Evolutionary conservation across 2,888 invertebrate genomes (phyloP), one percentile per base, ranked within the genome.

Genomic region (Tricholauxania praeusta): DNA sequence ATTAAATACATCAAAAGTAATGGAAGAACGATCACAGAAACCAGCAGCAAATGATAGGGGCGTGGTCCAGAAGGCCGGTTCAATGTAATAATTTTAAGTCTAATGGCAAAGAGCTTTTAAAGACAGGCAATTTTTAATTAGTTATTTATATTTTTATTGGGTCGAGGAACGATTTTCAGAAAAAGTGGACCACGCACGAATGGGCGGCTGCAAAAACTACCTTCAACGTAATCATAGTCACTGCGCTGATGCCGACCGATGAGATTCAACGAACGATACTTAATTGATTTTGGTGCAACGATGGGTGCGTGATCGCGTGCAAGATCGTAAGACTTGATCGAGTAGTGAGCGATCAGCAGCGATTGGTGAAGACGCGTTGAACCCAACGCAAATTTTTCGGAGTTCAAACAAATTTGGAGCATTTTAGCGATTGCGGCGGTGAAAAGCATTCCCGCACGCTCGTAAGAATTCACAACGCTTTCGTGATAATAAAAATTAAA

Each of bases 401-500:
- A 28, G 12, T 22, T 55, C 67, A 55, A 17, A 65, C 65, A 32
- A 65, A 68, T 68, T 68, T 59, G 68, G 59, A 59, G 57, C 59
- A 68, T 49, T 28, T 49, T 57, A 57, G 47, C 22, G 22, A 12
- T 22, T 12, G 15, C 22, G 14, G 17, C 28, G 64, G 19, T 64
- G 22, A 47, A 57, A 12, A 15, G 49, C 19, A 22, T 15, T 47
- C 39, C 32, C 14, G 60, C 68, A 22, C 17, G 64, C 32, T 62
- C 22, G 70, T 66, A 51, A 68, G 60, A 73, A 75, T 73, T 71
- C 73, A 64, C 71, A 65, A 75, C 71, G 75, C 75, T 72, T 75
- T 73, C 75, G 73, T 72, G 75, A 71, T 72, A 75, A 75, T 73
- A 72, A 72, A 67, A 75, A 73, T 73, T 75, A 75, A 73, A 75